Base-by-base conservation (phyloP, 1,140 invertebrate genomes). In the Eupristina koningsbergeri region DNA sequence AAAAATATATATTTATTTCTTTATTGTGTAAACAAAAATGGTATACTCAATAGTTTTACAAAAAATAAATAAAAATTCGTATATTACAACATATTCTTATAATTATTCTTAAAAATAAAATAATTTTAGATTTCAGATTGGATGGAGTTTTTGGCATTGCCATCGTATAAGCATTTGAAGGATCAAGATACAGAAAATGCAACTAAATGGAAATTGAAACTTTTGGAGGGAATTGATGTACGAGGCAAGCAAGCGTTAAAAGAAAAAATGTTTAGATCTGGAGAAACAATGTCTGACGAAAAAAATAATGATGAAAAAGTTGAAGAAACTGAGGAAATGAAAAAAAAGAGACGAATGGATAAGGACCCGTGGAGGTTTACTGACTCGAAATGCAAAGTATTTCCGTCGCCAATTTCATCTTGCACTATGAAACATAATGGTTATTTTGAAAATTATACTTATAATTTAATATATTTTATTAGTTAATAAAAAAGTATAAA, bases 351-450 rank as follows among this genome's bases (percentile, higher is more conserved):
- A 34, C 69, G 80, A 77, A 77, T 39, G 69, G 75, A 80, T 34
- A 84, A 82, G 39, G 83, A 88, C 22, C 86, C 84, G 6, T 90
- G 89, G 89, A 86, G 89, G 29, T 87, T 78, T 36, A 39, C 3
- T 7, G 26, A n/a, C 26, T 3, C 58, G 9, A 58, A 0, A 19
- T 84, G 83, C 63, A 64, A 63, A 29, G 3, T 36, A 22, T 73
- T 71, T 19, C 77, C 83, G 13, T 41, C 29, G 19, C 39, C 19
- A 41, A 77, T 84, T 13, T 26, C 34, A 5, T 11, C 75, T 22
- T 9, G 39, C 1, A 73, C 83, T 64, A 11, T 64, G 11, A 53
- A 29, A 5, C 53, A 80, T 17, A 6, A 84, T 50, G 83, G 83
- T 84, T 41, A 69, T 22, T 3, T 15, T 74, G 9, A 85, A 17